Percentiles rank a stretch among this genome's conserved stretches.
Evolutionary conservation across 2,888 invertebrate genomes (phyloP).

Genomic region (Aleiodes testaceus): DNA sequence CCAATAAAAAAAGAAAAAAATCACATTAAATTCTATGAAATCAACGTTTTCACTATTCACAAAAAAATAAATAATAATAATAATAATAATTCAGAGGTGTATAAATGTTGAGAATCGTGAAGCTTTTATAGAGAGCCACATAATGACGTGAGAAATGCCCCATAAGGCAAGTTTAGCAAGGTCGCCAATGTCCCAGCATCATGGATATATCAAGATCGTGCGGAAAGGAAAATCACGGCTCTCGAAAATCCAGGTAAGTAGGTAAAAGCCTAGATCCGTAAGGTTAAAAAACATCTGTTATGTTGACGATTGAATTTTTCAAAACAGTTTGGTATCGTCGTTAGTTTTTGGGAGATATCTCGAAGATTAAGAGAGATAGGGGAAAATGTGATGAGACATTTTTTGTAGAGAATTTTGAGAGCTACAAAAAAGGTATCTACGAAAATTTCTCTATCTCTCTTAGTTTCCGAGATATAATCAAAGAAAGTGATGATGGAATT

Average conservation of each 20-base stretch:
- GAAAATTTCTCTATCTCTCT: too few relatives aligned
- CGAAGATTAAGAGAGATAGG: too few relatives aligned
- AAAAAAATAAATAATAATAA: background rate
- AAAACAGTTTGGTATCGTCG: too few relatives aligned
- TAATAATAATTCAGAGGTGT: background rate
- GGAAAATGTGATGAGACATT: too few relatives aligned
- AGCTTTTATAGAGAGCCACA: background rate
- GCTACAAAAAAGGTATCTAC: too few relatives aligned
- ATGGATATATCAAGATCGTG: conserved; percentile 21
- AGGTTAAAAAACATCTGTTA: conserved; percentile 7
- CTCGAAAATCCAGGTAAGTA: conserved; percentile 42
- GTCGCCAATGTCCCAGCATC: conserved; percentile 27
- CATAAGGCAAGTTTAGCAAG: conserved; percentile 18
- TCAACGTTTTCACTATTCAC: too few relatives aligned
- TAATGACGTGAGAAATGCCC: conserved; percentile 39
- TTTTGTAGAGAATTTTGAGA: too few relatives aligned
- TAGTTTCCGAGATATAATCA: too few relatives aligned
- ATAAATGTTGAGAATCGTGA: conserved; percentile 5
- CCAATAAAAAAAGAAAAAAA: too few relatives aligned
- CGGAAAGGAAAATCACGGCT: conserved; percentile 41
- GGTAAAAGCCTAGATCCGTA: conserved; percentile 38
- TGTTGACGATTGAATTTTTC: background rate
- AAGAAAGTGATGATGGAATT: too few relatives aligned
- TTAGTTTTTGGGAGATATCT: too few relatives aligned
- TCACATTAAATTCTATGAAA: too few relatives aligned